Percentiles rank a stretch among this genome's conserved stretches.
Evolutionary conservation across 2,113 vertebrate species (phyloP).

Genomic region (Bubalus kerabau): DNA sequence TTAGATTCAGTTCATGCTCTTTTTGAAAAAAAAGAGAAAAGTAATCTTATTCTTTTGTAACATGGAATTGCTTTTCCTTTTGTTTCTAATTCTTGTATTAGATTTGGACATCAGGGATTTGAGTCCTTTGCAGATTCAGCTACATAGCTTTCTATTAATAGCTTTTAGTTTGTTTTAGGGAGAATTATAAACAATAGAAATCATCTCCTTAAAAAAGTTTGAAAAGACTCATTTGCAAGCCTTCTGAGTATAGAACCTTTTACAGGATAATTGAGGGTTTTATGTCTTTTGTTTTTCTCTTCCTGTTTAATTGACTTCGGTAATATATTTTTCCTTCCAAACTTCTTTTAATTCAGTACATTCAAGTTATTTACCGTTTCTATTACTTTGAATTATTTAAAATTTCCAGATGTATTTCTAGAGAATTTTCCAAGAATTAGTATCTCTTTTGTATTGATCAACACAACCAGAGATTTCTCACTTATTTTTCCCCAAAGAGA

Average conservation of each 20-base stretch:
- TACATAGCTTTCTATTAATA: background rate
- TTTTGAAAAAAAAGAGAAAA: background rate
- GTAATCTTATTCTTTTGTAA: background rate
- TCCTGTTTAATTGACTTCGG: background rate
- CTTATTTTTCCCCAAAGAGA: background rate
- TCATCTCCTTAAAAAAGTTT: background rate
- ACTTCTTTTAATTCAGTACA: background rate
- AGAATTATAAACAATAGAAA: background rate
- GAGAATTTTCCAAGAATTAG: background rate
- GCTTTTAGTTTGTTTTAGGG: background rate
- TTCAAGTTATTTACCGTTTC: background rate
- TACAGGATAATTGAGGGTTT: background rate
- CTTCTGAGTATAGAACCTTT: background rate
- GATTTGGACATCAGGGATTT: background rate
- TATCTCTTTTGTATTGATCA: background rate
- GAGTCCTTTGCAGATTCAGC: background rate
- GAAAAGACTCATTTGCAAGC: background rate
- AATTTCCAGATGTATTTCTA: background rate
- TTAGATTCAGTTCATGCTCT: background rate
- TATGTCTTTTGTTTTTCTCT: background rate
- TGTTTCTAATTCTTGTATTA: background rate
- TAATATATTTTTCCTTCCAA: background rate
- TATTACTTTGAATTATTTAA: background rate
- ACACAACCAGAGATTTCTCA: background rate
- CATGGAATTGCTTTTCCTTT: background rate